Evolutionary conservation across 2,113 vertebrate genomes (phyloP).

Genomic region (Syngnathus typhle): DNA sequence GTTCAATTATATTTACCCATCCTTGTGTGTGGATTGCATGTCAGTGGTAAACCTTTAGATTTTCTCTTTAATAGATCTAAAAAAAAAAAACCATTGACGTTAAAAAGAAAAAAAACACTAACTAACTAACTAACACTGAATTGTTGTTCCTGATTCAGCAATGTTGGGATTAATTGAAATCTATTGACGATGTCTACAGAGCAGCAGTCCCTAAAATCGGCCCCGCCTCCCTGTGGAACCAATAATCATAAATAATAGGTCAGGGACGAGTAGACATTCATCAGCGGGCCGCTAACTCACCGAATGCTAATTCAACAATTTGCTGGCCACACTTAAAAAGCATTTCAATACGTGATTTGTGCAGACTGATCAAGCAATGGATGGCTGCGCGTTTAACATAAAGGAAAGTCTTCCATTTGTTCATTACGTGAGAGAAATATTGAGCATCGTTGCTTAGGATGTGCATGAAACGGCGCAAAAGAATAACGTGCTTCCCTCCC

Average conservation of each 20-base stretch:
- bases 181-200: not conserved
- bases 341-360: too few relatives aligned
- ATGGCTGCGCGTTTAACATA: too few relatives aligned
- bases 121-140: too few relatives aligned
- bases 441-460: constrained; percentile 23
- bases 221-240: not conserved
- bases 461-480: constrained; percentile 13
- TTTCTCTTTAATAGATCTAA: too few relatives aligned
- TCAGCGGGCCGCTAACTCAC: not conserved
- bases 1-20: not conserved
- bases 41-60: not conserved
- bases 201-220: not conserved
- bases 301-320: not conserved
- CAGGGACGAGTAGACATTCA: not conserved
- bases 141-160: not conserved
- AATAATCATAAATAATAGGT: not conserved
- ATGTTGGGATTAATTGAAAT: not conserved
- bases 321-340: too few relatives aligned
- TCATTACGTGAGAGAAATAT: not conserved
- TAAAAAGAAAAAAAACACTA: too few relatives aligned
- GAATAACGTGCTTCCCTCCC: constrained; percentile 21
- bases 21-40: not conserved
- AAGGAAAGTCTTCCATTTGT: not conserved
- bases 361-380: too few relatives aligned
- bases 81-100: too few relatives aligned